Evolutionary conservation across 2,797 vertebrate genomes (phyloP), one percentile per base, ranked within the genome.

Genomic region (Microcaecilia unicolor): DNA sequence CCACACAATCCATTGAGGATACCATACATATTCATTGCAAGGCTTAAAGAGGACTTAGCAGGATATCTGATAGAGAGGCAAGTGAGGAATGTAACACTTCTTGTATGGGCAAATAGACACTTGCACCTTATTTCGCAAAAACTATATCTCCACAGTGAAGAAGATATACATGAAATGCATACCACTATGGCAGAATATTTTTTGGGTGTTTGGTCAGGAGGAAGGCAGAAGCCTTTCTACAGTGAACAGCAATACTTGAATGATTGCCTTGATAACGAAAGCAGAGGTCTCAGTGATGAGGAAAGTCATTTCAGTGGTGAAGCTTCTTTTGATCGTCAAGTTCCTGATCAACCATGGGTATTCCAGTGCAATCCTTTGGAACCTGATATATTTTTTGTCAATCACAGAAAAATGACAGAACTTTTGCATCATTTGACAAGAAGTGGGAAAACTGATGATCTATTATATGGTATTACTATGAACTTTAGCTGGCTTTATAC

Each of bases 401-500:
- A 99, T 55, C 95, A 98, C 57, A 82, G 96, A 56, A 99, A 99
- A 72, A 98, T 98, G 93, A 97, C 85, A 5, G 96, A 99, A 64
- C 83, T 99, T 46, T 78, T 97, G 37, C 82, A 90, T 67, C 95
- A 99, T 61, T 74, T 99, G 48, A 97, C 91, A 4, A 84, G 85
- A 41, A 93, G 92, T 49, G 92, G 92, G 6, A 90, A 89, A 52
- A 93, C 88, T 0, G 95, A 99, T 24, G 95, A 99, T 68, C 88
- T 98, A 39, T 90, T 98, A 53, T 95, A 88, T 0, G 92, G 93
- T 11, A 91, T 99, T 60, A 98, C 98, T 54, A 98, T 99, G 94
- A 97, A 98, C 66, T 99, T 99, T 68, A 98, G 93, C 60, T 99
- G 95, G 95, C 81, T 99, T 2, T 98, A 99, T 44, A 98, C 94